phyloP scores from a whole-genome alignment of 2,888 invertebrate species.

The Trachelus stipa region DNA sequence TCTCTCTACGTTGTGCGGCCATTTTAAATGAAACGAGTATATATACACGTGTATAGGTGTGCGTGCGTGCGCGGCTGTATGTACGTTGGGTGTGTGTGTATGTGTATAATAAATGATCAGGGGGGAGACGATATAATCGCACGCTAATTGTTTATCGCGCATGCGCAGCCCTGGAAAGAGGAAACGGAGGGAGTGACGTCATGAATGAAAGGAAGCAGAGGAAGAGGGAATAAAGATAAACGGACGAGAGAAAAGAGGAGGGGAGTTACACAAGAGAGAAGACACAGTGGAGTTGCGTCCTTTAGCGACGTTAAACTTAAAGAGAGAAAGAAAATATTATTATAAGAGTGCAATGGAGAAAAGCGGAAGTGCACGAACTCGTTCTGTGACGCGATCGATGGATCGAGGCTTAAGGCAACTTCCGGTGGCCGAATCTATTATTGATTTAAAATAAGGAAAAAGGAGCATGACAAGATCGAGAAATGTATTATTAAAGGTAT shows the following conservation, averaged over 20 bases:
- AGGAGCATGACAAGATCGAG: neutral
- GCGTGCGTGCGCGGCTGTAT: neutral
- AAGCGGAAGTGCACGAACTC: neutral
- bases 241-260: neutral
- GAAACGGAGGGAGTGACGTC: neutral
- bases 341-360: neutral
- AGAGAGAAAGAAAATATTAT: neutral
- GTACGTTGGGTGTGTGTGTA: neutral
- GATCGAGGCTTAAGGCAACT: neutral
- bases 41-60: neutral
- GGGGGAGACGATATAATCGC: neutral
- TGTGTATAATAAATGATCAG: neutral
- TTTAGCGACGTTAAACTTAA: neutral
- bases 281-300: neutral
- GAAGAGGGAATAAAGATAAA: neutral
- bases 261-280: neutral
- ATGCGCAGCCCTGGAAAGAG: neutral
- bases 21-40: neutral
- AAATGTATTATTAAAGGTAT: neutral
- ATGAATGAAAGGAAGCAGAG: neutral
- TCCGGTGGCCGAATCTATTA: neutral
- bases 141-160: neutral
- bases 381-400: neutral
- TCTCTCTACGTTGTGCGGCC: neutral
- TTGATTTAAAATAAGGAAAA: neutral